Evolutionary conservation across 2,888 invertebrate species (phyloP).

Genomic region (Volucella inflata): DNA sequence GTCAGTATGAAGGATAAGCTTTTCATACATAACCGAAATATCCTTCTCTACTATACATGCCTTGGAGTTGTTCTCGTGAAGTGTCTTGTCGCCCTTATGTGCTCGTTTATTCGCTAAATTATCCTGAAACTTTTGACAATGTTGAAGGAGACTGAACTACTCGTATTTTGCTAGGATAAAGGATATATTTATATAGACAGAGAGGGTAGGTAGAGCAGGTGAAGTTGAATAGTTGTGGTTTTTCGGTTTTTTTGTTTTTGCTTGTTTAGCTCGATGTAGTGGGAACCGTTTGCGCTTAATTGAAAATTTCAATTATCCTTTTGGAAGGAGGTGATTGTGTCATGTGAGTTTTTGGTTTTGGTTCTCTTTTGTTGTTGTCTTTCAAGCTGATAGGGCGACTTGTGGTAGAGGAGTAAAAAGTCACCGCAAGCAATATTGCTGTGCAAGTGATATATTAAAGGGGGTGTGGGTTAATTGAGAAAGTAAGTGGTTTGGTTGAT

Average conservation of each 20-base stretch:
- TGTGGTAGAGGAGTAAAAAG: too few species aligned
- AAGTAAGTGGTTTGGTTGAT: too few species aligned
- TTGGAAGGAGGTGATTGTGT: conserved; percentile 28
- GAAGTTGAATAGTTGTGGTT: conserved; percentile 53
- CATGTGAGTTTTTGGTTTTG: conserved; percentile 2
- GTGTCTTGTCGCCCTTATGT: not conserved
- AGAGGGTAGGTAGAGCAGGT: conserved; percentile 8
- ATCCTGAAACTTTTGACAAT: conserved; percentile 59
- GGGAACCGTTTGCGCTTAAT: conserved; percentile 54
- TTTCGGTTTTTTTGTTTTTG: too few species aligned
- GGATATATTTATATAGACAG: not conserved
- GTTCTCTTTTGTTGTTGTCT: not conserved
- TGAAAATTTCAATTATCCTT: conserved; percentile 61
- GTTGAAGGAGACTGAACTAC: conserved; percentile 15
- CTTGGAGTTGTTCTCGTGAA: not conserved
- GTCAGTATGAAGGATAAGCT: conserved; percentile 19
- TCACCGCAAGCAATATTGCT: too few species aligned
- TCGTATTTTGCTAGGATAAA: conserved; percentile 16
- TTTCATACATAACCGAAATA: conserved; percentile 13
- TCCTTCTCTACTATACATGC: not conserved
- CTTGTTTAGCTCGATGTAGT: conserved; percentile 9
- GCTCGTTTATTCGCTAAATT: conserved; percentile 39
- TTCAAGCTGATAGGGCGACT: not conserved
- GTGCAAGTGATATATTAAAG: too few species aligned
- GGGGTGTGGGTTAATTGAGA: too few species aligned